Conservation (phyloP, 2,113 vertebrate genomes). For the Sebastes fasciatus region DNA sequence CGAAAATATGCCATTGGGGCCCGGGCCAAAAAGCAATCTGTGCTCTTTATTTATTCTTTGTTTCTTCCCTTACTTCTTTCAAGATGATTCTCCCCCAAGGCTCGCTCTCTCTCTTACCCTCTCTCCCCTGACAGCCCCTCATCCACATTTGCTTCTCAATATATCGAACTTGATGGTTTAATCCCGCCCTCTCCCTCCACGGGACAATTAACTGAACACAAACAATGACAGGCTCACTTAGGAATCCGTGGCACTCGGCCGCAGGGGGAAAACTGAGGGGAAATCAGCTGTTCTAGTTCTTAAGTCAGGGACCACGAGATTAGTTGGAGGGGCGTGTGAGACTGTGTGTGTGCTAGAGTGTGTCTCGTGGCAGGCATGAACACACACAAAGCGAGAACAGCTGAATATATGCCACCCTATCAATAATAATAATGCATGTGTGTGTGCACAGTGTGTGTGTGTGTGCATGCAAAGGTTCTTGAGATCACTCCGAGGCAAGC, state of each 20-base stretch:
- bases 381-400: constrained; percentile 43
- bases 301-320: constrained; percentile 60
- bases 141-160: constrained; percentile 65
- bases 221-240: constrained; percentile 77
- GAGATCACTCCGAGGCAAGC: constrained; percentile 2
- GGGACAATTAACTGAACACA: constrained; percentile 74
- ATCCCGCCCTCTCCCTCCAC: constrained; percentile 67
- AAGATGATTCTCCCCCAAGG: constrained; percentile 64
- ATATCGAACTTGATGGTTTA: constrained; percentile 80
- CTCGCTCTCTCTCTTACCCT: constrained; percentile 32
- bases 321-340: constrained; percentile 31
- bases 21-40: constrained; percentile 69
- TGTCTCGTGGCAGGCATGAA: constrained; percentile 42
- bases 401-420: constrained; percentile 34
- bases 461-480: background rate
- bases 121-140: constrained; percentile 62
- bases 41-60: constrained; percentile 72
- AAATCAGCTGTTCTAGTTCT: constrained; percentile 77
- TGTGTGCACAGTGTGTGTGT: constrained; percentile 18
- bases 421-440: constrained; percentile 23
- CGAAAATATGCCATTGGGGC: constrained; percentile 58
- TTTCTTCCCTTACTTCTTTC: constrained; percentile 59
- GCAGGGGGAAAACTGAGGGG: constrained; percentile 62
- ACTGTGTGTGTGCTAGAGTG: constrained; percentile 9
- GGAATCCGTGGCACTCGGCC: constrained; percentile 75